A percentile compares a stretch with the other conserved stretches of the same genome.
These are phyloP conservation scores for Didymodactylos carnosus DNA, from an alignment of 2,888 invertebrate species.

Conservation along the genomic window DNA sequence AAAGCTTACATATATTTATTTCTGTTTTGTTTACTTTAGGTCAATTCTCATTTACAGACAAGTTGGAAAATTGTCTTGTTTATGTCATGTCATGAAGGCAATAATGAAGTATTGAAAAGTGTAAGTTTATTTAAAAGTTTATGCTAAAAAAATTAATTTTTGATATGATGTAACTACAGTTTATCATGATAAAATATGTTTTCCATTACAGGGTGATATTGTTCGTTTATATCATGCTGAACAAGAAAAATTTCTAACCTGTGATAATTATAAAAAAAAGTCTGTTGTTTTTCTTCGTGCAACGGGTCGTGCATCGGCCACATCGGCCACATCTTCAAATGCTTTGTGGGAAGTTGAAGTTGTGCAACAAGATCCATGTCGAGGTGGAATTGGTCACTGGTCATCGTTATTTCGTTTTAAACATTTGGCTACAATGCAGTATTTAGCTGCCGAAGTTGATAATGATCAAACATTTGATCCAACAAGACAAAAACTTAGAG, in stretches of 20 bases:
- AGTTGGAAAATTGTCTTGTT: constrained; percentile 95
- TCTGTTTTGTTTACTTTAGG: not conserved
- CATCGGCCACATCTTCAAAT: constrained; percentile 92
- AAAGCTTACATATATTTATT: too few species aligned
- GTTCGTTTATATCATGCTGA: constrained; percentile 58
- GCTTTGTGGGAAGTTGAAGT: constrained; percentile 97
- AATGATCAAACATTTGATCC: constrained; percentile 42
- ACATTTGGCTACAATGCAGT: constrained; percentile 90
- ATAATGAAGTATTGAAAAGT: constrained; percentile 82
- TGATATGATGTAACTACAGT: not conserved
- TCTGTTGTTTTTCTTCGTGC: constrained; percentile 79
- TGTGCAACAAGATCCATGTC: constrained; percentile 85
- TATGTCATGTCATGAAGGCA: constrained; percentile 85
- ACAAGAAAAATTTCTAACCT: constrained; percentile 86
- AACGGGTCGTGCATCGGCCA: constrained; percentile 68
- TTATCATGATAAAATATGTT: not conserved
- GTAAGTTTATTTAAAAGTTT: constrained; percentile 22
- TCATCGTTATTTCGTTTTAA: constrained; percentile 90
- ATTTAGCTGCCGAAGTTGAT: constrained; percentile 70
- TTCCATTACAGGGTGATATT: constrained; percentile 45
- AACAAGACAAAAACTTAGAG: constrained; percentile 37
- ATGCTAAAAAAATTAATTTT: not conserved
- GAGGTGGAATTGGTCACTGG: constrained; percentile 96
- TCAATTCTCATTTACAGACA: constrained; percentile 36
- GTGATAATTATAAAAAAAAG: constrained; percentile 81